Base-by-base conservation (phyloP, 2,113 vertebrate genomes). In the Murina feae region DNA sequence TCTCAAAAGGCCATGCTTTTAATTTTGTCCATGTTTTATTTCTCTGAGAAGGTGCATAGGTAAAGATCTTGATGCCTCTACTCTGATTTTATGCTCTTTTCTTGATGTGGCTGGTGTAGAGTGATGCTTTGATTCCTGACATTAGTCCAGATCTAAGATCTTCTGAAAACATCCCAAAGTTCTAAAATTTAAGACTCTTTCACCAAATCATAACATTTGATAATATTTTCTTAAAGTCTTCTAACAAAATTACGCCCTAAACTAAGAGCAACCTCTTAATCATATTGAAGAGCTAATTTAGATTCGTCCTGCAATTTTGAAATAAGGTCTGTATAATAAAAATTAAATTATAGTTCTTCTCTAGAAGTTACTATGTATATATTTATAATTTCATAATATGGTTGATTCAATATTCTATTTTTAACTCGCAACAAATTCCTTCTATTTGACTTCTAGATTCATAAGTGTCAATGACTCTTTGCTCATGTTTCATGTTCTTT, bases 371-470 rank as follows among this genome's bases (percentile, higher is more conserved):
- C 78, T 95, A 60, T 79, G 25, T 89, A 65, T 91, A 13, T 97
- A 93, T 96, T 96, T 95, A 74, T 95, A 95, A 58, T 82, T 88
- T 74, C 23, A 44, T 79, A 88, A 88, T 90, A 68, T 78, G 81
- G 65, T 76, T 96, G 76, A 93, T 97, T 94, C 94, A 95, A 91
- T 93, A 90, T 93, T 92, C 80, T 96, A 92, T 94, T 93, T 91
- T 35, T 72, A 90, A 79, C 76, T 93, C 51, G 55, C 60, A 88
- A 78, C 90, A 87, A 80, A n/a, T 69, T 95, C 71, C 51, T 84
- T 84, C 28, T 91, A 35, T 93, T 90, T 95, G 93, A 91, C 86
- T 94, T 95, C 81, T 93, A 87, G 53, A 65, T 96, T 84, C 37
- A 5, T 32, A 83, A 65, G 51, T 49, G 60, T 74, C 71, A 79